Conservation (phyloP, 2,888 invertebrate genomes). For the Sclerodermus sp. region DNA sequence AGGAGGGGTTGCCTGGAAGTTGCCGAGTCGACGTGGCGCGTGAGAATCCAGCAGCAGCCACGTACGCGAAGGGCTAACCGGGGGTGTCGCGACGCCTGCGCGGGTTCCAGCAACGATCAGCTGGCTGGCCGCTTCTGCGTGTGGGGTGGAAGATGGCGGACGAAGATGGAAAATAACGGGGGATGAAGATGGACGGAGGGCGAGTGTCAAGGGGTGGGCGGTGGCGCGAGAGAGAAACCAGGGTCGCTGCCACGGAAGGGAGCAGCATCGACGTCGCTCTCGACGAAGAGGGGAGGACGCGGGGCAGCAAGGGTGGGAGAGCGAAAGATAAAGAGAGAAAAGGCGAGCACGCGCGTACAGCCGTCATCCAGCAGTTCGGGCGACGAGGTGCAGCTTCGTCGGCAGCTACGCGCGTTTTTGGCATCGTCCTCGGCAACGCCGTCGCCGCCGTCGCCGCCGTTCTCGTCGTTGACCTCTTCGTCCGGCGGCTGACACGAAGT, state of each 20-base stretch:
- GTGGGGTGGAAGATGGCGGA: neutral
- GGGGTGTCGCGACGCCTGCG: slow-evolving; percentile 47
- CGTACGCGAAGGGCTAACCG: neutral
- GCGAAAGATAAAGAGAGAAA: neutral
- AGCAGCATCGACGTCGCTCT: neutral
- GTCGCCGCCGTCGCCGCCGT: too few relatives aligned
- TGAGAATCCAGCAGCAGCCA: slow-evolving; percentile 7
- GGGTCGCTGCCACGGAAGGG: neutral
- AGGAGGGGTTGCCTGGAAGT: too few relatives aligned
- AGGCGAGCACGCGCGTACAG: slow-evolving; percentile 1
- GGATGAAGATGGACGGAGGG: slow-evolving; percentile 1
- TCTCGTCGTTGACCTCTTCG: too few relatives aligned
- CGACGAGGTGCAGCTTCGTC: slow-evolving; percentile 21
- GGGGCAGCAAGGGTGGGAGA: slow-evolving; percentile 3
- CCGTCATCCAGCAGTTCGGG: slow-evolving; percentile 14
- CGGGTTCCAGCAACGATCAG: slow-evolving; percentile 52
- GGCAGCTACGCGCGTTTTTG: slow-evolving; percentile 19
- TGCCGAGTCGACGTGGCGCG: neutral
- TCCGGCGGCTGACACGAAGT: too few relatives aligned
- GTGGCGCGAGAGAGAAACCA: slow-evolving; percentile 1
- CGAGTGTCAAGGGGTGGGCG: neutral
- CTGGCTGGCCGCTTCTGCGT: slow-evolving; percentile 36
- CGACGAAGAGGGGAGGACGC: neutral
- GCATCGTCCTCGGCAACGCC: too few relatives aligned
- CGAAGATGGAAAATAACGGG: neutral